A percentile compares a stretch with the other conserved stretches of the same genome.
phyloP scores from a whole-genome alignment of 2,113 vertebrate genomes.

The Gila orcuttii region DNA sequence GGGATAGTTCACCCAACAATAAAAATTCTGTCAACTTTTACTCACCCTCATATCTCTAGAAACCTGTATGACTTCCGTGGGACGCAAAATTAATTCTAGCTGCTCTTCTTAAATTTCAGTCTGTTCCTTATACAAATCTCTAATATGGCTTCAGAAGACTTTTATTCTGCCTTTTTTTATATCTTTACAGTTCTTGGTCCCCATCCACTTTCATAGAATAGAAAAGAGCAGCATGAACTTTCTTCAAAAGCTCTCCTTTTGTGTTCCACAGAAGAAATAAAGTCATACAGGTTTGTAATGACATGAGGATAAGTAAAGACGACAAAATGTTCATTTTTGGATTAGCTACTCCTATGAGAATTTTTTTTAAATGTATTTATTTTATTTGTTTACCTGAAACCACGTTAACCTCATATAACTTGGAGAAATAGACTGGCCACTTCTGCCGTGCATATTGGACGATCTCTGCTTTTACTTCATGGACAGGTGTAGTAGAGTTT shows the following conservation, averaged over 20 bases:
- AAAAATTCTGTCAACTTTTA: not conserved
- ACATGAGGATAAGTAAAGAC: too few relatives aligned
- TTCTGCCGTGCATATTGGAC: conserved; percentile 79
- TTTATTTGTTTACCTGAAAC: conserved; percentile 81
- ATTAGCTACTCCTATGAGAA: not conserved
- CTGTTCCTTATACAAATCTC: not conserved
- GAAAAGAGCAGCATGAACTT: not conserved
- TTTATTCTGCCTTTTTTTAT: not conserved
- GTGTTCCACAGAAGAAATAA: not conserved
- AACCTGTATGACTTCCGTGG: not conserved
- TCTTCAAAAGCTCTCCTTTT: not conserved
- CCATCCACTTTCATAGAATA: not conserved
- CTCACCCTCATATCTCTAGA: too few relatives aligned
- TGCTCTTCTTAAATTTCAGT: not conserved
- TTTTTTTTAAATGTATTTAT: too few relatives aligned
- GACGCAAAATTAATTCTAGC: not conserved
- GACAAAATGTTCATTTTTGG: not conserved
- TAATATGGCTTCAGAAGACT: not conserved
- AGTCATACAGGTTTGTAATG: not conserved
- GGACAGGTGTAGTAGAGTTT: conserved; percentile 60
- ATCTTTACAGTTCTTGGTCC: not conserved
- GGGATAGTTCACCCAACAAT: not conserved
- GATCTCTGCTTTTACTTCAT: conserved; percentile 78
- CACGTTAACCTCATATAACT: conserved; percentile 85
- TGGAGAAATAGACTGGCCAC: conserved; percentile 91